Evolutionary conservation across 2,888 invertebrate species (phyloP).

Genomic region (Erannis defoliaria): DNA sequence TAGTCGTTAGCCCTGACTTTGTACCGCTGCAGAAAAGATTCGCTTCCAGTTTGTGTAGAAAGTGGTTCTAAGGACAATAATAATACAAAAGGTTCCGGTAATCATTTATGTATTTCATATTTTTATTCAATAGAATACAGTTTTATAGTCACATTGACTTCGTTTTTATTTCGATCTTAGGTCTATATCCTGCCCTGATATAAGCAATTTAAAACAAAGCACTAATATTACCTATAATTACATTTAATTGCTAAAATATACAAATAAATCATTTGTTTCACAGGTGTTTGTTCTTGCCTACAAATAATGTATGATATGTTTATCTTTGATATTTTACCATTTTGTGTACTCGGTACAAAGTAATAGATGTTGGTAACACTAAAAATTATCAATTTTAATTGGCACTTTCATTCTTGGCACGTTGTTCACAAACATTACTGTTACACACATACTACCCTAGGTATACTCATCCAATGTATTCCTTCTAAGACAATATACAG

Average conservation of each 20-base stretch:
- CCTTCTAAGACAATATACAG: no score
- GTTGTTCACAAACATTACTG: no score
- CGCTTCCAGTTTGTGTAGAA: conserved; percentile 36
- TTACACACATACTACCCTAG: no score
- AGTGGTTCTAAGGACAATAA: conserved; percentile 50
- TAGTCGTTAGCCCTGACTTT: not conserved
- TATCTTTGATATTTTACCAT: not conserved
- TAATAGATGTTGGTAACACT: not conserved
- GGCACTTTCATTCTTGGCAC: not conserved
- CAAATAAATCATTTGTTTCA: no score
- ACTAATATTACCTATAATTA: not conserved
- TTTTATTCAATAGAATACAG: conserved; percentile 76
- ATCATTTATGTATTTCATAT: conserved; percentile 70
- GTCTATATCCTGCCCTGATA: not conserved
- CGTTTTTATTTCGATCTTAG: conserved; percentile 42
- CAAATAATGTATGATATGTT: not conserved
- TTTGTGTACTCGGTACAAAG: not conserved
- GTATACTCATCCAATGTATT: no score
- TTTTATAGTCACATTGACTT: conserved; percentile 69
- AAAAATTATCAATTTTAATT: not conserved
- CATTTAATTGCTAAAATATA: no score
- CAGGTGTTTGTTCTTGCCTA: not conserved
- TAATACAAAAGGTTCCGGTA: conserved; percentile 56
- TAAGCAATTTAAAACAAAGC: not conserved
- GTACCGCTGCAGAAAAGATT: conserved; percentile 24